Evolutionary conservation across 2,888 invertebrate genomes (phyloP).

Genomic region (Callyntrura guangdongensis): DNA sequence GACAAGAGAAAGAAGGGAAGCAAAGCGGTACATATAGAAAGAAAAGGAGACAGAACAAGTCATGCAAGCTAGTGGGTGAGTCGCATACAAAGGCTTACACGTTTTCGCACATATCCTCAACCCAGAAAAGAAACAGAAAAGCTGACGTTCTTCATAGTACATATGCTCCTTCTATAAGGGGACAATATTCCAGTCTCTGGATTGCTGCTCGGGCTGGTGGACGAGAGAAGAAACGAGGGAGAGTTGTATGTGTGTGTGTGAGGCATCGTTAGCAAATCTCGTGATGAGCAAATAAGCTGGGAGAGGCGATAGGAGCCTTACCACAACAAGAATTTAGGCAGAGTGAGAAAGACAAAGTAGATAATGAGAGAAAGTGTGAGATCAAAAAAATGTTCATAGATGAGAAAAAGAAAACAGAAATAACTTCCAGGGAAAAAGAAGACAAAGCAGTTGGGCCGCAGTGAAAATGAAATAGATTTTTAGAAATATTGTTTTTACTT

Average conservation of each 20-base stretch:
- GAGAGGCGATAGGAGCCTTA: constrained; percentile 74
- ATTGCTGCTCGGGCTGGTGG: constrained; percentile 78
- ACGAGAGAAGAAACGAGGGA: constrained; percentile 65
- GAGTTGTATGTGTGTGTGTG: constrained; percentile 37
- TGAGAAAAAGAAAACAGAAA: constrained; percentile 37
- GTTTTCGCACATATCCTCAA: constrained; percentile 67
- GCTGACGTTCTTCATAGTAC: constrained; percentile 77
- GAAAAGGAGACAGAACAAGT: constrained; percentile 60
- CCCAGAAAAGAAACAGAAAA: constrained; percentile 53
- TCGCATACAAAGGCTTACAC: constrained; percentile 67
- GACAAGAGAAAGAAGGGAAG: constrained; percentile 52
- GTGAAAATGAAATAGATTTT: constrained; percentile 45
- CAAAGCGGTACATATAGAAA: constrained; percentile 78
- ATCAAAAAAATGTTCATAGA: constrained; percentile 47
- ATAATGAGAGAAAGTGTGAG: constrained; percentile 29
- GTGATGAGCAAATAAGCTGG: constrained; percentile 72
- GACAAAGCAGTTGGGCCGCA: constrained; percentile 22
- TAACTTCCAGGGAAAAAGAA: constrained; percentile 28
- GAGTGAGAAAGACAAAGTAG: constrained; percentile 19
- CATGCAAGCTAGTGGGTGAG: constrained; percentile 75
- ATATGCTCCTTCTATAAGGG: constrained; percentile 74
- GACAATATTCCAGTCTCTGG: constrained; percentile 77
- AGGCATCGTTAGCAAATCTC: constrained; percentile 50
- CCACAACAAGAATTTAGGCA: constrained; percentile 54
- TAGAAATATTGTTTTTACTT: constrained; percentile 18